phyloP scores from a whole-genome alignment of 92 coral and sea anemone species.

The Umimayanthus kanabou region DNA sequence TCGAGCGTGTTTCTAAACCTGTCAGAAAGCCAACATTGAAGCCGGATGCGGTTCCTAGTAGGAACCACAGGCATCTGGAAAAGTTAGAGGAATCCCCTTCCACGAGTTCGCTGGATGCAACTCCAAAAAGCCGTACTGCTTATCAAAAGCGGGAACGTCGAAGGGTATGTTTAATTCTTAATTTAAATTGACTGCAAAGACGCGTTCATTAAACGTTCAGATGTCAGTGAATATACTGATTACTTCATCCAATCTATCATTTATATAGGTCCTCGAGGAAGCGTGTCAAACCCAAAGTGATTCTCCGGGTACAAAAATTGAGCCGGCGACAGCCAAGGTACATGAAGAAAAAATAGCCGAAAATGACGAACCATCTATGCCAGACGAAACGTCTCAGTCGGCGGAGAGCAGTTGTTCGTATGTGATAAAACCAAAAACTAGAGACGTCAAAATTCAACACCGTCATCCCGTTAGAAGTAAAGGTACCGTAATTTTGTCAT shows the following conservation, averaged over 20 bases:
- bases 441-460: not conserved
- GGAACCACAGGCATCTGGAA: too few relatives aligned
- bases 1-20: too few relatives aligned
- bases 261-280: not conserved
- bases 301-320: not conserved
- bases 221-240: too few relatives aligned
- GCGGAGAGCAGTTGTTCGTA: not conserved
- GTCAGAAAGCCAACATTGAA: too few relatives aligned
- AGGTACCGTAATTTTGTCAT: not conserved
- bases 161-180: not conserved
- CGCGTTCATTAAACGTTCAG: too few relatives aligned
- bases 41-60: too few relatives aligned
- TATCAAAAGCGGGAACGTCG: conserved; percentile 13
- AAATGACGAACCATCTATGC: not conserved
- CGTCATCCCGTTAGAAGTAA: not conserved
- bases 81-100: too few relatives aligned
- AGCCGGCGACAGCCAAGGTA: not conserved
- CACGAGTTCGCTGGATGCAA: too few relatives aligned
- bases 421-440: not conserved
- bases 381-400: not conserved
- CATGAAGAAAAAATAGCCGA: not conserved
- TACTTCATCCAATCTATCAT: not conserved
- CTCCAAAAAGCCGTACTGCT: not conserved
- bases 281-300: not conserved
- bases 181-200: too few relatives aligned